A percentile compares a stretch with the other conserved stretches of the same genome.
Conservation (phyloP, 2,113 vertebrate genomes). For the Nothobranchius furzeri region DNA sequence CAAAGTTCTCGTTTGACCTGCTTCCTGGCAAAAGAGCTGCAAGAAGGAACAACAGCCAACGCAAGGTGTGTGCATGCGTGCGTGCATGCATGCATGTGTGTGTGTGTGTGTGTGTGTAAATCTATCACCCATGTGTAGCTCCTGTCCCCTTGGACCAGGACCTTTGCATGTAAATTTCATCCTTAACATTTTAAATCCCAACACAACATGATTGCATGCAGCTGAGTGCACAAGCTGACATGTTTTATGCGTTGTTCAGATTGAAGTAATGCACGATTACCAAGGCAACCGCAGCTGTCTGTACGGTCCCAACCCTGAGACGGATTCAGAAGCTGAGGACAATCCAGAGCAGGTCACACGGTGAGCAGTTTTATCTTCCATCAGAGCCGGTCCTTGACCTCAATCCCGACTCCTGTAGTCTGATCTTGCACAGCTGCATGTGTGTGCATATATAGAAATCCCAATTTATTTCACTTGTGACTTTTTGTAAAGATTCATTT, state of each 20-base stretch:
- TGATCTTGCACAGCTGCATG: background rate
- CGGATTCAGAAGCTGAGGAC: conserved; percentile 84
- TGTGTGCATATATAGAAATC: background rate
- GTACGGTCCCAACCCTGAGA: conserved; percentile 62
- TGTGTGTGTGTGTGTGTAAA: background rate
- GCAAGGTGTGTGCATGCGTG: conserved; percentile 77
- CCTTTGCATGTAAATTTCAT: no score
- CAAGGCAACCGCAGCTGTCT: conserved; percentile 84
- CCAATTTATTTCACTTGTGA: background rate
- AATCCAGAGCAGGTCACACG: conserved; percentile 86
- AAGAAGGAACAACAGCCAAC: conserved; percentile 83
- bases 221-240: background rate
- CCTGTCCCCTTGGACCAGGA: no score
- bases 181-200: no score
- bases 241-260: conserved; percentile 74
- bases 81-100: no score
- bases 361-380: conserved; percentile 59
- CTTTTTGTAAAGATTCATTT: background rate
- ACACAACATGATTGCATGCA: background rate
- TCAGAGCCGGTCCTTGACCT: background rate
- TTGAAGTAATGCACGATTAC: conserved; percentile 91
- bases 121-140: background rate
- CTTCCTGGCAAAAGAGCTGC: conserved; percentile 87
- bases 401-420: background rate
- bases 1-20: conserved; percentile 92